Percentiles rank a stretch among this genome's conserved stretches.
Conservation (phyloP, 2,888 invertebrate species). For the Kuschelorhynchus macadamiae region DNA sequence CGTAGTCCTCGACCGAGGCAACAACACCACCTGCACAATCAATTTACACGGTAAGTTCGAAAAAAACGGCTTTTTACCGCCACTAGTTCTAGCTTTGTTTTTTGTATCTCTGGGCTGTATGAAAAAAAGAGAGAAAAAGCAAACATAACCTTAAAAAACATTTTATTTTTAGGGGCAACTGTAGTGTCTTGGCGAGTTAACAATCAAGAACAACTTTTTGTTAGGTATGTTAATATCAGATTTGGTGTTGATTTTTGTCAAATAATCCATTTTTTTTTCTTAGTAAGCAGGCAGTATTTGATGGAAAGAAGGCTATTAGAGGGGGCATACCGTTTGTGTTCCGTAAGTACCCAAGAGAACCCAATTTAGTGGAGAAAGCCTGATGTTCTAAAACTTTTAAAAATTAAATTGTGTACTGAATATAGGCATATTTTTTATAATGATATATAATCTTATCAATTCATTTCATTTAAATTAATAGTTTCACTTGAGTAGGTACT, state of each 20-base stretch:
- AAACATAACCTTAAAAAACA: slow-evolving; percentile 21
- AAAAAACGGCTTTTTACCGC: slow-evolving; percentile 52
- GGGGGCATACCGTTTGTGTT: slow-evolving; percentile 98
- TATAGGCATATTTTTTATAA: background rate
- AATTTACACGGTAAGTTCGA: slow-evolving; percentile 91
- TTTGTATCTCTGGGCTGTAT: slow-evolving; percentile 11
- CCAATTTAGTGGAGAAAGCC: too few species aligned
- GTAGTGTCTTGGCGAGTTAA: slow-evolving; percentile 97
- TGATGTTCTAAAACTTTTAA: too few species aligned
- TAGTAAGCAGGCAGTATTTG: slow-evolving; percentile 93
- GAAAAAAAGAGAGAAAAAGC: slow-evolving; percentile 54
- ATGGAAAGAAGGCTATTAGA: slow-evolving; percentile 95
- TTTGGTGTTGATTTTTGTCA: slow-evolving; percentile 1
- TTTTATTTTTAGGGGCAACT: slow-evolving; percentile 84
- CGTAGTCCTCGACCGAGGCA: slow-evolving; percentile 94
- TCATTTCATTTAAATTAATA: too few species aligned
- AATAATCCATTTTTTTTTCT: too few species aligned
- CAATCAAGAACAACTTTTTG: slow-evolving; percentile 96
- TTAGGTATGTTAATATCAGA: slow-evolving; percentile 78
- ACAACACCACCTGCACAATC: slow-evolving; percentile 96
- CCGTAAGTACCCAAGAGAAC: slow-evolving; percentile 89
- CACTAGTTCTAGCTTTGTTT: slow-evolving; percentile 27
- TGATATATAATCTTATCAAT: too few species aligned
- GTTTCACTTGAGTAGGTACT: too few species aligned
- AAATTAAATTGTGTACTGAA: background rate